Base-by-base conservation (phyloP, 2,888 invertebrate species). In the Sesia apiformis region DNA sequence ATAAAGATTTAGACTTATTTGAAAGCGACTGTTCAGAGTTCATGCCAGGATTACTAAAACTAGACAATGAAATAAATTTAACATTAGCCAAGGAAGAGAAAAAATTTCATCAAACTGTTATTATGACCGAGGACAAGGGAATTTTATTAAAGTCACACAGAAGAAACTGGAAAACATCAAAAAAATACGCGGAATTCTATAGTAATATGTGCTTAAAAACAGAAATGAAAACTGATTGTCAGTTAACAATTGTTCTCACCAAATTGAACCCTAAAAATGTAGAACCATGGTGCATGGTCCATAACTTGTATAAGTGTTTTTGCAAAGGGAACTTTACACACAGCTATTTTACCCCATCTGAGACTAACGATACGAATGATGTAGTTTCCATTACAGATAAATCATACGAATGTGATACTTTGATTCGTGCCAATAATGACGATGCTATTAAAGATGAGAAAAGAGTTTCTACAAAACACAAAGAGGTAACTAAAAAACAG, bases 51-150 rank as follows among this genome's bases (percentile, higher is more conserved):
- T 70, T 90, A 53, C 60, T 83, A 41, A 80, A 81, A 62, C 67
- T 92, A 53, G 86, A 91, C 59, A 84, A 85, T 62, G 81, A 90
- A 68, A 85, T 86, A 0, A 91, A 90, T 64, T 80, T 74, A 50
- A 90, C 91, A 56, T 78, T 94, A 58, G 92, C 94, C 0, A 93
- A 91, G 72, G 92, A 92, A 66, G 94, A 94, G 73, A 91, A 92
- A 72, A 93, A 94, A 67, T 94, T 94, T 75, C 93, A 92, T 8
- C 93, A 94, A 64, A 94, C 94, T 4, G 90, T 94, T 39, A 92
- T 94, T 55, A 78, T 93, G 49, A 91, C 92, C 5, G 92, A 91
- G 39, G 91, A 93, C 65, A 91, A 92, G 74, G 92, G 92, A 52
- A 90, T 93, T 62, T 75, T 94, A 5, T 84, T 94, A 40, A 93